A percentile compares a stretch with the other conserved stretches of the same genome.
Conservation (phyloP, 2,113 vertebrate species). For the Promerops cafer region DNA sequence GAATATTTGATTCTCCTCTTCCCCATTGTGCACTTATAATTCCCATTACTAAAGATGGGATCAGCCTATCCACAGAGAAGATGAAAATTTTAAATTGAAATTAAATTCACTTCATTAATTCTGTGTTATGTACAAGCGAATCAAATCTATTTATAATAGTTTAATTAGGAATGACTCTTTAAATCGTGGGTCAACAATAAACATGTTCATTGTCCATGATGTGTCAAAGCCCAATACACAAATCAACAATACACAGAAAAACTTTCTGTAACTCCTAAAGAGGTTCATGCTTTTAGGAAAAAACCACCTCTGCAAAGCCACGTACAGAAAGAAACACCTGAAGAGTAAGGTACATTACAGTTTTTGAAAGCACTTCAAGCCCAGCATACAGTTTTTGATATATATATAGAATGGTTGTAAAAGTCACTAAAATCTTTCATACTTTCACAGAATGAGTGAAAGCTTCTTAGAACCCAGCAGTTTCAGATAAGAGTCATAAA, state of each 20-base stretch:
- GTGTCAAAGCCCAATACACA: slow-evolving; percentile 31
- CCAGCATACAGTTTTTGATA: not conserved
- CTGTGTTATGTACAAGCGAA: not conserved
- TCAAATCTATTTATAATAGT: not conserved
- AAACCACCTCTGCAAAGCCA: not conserved
- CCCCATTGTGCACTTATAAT: not conserved
- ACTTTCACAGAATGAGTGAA: not conserved
- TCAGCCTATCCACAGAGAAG: slow-evolving; percentile 1
- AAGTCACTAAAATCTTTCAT: not conserved
- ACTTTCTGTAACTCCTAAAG: not conserved
- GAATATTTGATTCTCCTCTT: not conserved
- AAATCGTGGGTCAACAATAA: not conserved
- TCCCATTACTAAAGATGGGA: slow-evolving; percentile 8
- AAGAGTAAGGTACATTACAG: slow-evolving; percentile 7
- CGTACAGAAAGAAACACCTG: not conserved
- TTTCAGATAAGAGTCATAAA: not conserved
- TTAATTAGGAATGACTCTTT: slow-evolving; percentile 28
- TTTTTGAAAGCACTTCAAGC: not conserved
- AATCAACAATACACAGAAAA: not conserved
- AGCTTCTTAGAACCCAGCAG: not conserved
- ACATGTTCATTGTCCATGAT: slow-evolving; percentile 16
- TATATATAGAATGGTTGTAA: not conserved
- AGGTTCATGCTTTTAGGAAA: slow-evolving; percentile 33
- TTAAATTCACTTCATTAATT: slow-evolving; percentile 27
- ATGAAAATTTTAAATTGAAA: slow-evolving; percentile 24